Conservation (phyloP, 2,113 vertebrate species). For the Mohoua ochrocephala region DNA sequence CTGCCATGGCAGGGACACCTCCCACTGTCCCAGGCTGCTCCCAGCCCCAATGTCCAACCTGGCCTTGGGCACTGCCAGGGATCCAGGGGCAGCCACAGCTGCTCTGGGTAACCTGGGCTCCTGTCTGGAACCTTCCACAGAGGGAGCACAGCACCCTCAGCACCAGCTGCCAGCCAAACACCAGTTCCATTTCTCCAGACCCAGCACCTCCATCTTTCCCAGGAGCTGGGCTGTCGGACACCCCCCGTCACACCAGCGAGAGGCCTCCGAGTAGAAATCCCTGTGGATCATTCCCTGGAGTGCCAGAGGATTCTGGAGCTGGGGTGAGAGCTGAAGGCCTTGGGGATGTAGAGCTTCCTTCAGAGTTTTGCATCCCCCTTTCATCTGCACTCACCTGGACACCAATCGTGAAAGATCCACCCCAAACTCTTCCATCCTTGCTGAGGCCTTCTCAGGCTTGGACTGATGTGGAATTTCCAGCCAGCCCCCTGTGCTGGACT, state of each 20-base stretch:
- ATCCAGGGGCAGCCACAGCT: neutral
- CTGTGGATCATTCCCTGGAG: neutral
- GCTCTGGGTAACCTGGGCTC: neutral
- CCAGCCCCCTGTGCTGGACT: neutral
- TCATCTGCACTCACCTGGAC: neutral
- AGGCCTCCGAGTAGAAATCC: neutral
- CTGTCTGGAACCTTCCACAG: neutral
- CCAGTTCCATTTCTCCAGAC: neutral
- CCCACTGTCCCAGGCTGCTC: neutral
- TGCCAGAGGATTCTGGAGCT: too few species aligned
- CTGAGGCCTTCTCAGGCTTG: neutral
- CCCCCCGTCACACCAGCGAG: neutral
- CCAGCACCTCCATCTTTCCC: neutral
- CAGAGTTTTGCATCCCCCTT: neutral
- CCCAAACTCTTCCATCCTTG: neutral
- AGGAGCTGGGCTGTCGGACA: neutral
- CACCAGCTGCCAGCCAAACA: neutral
- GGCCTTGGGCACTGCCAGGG: neutral
- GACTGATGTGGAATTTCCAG: accelerated
- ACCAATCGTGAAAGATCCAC: neutral
- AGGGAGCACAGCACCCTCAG: neutral
- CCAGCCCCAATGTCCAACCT: neutral
- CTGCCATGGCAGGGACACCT: neutral
- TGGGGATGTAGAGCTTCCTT: neutral
- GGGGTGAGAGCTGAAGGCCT: neutral